Base-by-base conservation (phyloP, 2,797 vertebrate species). In the Coregonus sp. region DNA sequence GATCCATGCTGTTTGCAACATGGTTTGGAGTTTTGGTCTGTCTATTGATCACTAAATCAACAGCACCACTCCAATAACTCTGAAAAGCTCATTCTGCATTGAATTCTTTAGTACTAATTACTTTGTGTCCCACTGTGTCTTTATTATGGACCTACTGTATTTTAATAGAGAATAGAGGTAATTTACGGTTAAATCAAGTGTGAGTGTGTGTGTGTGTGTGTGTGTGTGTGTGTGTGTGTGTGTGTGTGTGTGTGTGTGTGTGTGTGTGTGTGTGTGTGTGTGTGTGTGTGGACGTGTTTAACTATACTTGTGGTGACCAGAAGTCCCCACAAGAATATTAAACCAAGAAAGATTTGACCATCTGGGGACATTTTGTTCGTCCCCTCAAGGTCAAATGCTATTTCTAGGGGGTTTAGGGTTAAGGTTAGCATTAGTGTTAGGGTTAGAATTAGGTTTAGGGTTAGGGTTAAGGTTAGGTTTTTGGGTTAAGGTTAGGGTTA, bases 11-110 rank as follows among this genome's bases (percentile, higher is more conserved):
- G 73, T 70, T 12, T 59, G 51, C 4, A 52, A 11, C 61, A 66
- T 12, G 12, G 68, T 59, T 63, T 66, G 29, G 14, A 68, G 70
- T 79, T 79, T 72, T 67, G 79, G 65, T 75, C 75, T 68, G 4
- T 7, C 63, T 51, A 31, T 59, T 68, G 71, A 82, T 85, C 72
- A 9, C 72, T 82, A 75, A 72, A 71, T 75, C 68, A 73, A 75
- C 52, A 71, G 59, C 75, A 71, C 20, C 59, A 25, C 50, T 78
- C 71, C 74, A 75, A 77, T 75, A 82, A 70, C 75, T 68, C 47
- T 65, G 40, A 52, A 71, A 70, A 71, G 61, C 73, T 72, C 70
- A 61, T 73, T 79, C 29, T 52, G 33, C 61, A 70, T 74, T 68
- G 52, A 14, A 79, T 68, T 70, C n/a, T 63, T 16, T 35, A n/a